These are phyloP conservation scores for Lepidochrysops patricia DNA, from an alignment of 2,888 invertebrate species.

Conservation along the genomic window DNA sequence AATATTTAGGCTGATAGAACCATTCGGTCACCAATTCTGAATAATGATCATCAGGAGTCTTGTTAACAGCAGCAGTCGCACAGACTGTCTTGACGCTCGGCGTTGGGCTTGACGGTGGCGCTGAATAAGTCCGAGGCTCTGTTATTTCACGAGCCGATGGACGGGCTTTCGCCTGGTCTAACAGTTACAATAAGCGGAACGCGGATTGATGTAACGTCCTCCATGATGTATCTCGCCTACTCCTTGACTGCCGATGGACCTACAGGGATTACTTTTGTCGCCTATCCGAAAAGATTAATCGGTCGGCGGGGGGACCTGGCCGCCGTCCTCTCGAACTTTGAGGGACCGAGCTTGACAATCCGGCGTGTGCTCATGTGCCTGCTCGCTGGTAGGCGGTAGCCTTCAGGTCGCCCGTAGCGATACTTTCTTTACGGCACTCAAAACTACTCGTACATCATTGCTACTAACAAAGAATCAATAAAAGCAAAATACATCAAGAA, in stretches of 20 bases:
- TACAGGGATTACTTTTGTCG: background rate
- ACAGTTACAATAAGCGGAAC: background rate
- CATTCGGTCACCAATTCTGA: too few species aligned
- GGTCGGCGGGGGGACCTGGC: background rate
- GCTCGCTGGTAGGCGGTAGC: too few species aligned
- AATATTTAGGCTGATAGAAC: too few species aligned
- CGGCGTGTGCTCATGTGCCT: background rate
- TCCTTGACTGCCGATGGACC: background rate
- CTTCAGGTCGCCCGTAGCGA: too few species aligned
- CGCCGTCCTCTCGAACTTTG: background rate
- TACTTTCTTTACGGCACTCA: too few species aligned
- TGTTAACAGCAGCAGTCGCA: too few species aligned
- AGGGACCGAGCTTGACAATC: background rate
- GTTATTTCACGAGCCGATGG: background rate
- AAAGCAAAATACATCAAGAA: background rate
- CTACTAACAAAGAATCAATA: background rate
- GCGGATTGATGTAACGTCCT: background rate
- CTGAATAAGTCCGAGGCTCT: background rate
- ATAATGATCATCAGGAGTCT: too few species aligned
- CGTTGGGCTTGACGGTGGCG: too few species aligned
- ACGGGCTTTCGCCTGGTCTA: background rate
- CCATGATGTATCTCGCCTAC: background rate
- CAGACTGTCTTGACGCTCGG: too few species aligned
- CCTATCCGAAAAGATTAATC: background rate
- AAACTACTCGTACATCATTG: background rate